These are phyloP conservation scores for Coracopsis vasa DNA, from an alignment of 2,113 vertebrate genomes.

Conservation along the genomic window DNA sequence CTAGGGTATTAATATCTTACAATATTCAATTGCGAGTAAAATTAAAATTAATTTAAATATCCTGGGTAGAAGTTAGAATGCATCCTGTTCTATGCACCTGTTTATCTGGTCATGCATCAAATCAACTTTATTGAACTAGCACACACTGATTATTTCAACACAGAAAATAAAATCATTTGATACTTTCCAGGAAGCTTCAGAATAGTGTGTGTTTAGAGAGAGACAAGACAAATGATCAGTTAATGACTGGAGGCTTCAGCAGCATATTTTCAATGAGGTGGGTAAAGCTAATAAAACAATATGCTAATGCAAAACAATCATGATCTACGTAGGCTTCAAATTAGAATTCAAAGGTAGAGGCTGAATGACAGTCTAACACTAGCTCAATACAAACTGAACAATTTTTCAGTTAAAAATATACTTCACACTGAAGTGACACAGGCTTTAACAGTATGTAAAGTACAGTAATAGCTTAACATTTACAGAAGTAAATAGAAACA, in stretches of 20 bases:
- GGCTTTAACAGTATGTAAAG: background rate
- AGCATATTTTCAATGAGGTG: background rate
- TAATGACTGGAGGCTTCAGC: background rate
- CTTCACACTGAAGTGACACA: background rate
- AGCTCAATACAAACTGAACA: background rate
- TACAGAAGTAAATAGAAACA: background rate
- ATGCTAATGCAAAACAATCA: background rate
- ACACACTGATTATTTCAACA: background rate
- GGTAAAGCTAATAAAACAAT: background rate
- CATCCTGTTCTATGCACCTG: background rate
- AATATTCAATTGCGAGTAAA: background rate
- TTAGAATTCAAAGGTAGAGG: background rate
- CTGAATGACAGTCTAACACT: background rate
- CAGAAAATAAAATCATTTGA: background rate
- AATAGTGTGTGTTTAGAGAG: background rate
- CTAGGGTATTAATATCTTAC: background rate
- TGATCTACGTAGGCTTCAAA: background rate
- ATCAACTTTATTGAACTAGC: background rate
- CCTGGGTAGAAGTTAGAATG: background rate
- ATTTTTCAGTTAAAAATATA: background rate
- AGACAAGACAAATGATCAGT: background rate
- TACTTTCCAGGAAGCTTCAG: background rate
- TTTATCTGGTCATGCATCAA: background rate
- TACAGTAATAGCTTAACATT: background rate
- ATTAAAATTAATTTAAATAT: background rate